Evolutionary conservation across 1,140 invertebrate genomes (phyloP).

Genomic region (Euwallacea fornicatus): DNA sequence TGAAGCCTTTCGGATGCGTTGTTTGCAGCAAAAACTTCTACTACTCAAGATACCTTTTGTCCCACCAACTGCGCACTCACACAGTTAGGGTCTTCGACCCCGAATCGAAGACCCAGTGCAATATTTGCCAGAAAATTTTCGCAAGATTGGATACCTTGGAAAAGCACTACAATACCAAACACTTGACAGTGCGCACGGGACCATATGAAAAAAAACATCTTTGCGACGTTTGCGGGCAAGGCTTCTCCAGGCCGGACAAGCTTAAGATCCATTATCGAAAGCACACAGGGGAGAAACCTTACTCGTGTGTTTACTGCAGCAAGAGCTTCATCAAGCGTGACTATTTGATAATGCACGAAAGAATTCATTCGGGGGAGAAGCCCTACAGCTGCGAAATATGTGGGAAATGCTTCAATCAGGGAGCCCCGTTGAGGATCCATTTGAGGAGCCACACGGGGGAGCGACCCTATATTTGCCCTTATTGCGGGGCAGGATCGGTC

Average conservation of each 20-base stretch:
- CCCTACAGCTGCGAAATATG: slow-evolving; percentile 59
- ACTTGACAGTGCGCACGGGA: slow-evolving; percentile 53
- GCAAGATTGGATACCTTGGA: slow-evolving; percentile 55
- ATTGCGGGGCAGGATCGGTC: slow-evolving; percentile 45
- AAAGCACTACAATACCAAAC: slow-evolving; percentile 58
- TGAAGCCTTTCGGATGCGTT: slow-evolving; percentile 66
- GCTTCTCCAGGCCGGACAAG: slow-evolving; percentile 62
- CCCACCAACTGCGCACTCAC: slow-evolving; percentile 54
- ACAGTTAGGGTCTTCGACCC: slow-evolving; percentile 47
- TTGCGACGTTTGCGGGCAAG: slow-evolving; percentile 60
- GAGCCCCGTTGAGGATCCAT: slow-evolving; percentile 55
- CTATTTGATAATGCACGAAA: slow-evolving; percentile 60
- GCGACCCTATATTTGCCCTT: slow-evolving; percentile 46
- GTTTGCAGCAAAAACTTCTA: slow-evolving; percentile 65
- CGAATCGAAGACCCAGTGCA: slow-evolving; percentile 44
- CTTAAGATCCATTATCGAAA: slow-evolving; percentile 64
- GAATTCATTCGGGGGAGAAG: slow-evolving; percentile 60
- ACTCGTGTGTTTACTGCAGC: slow-evolving; percentile 57
- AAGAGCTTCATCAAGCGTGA: slow-evolving; percentile 59
- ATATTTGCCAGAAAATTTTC: slow-evolving; percentile 54
- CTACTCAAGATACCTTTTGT: slow-evolving; percentile 56
- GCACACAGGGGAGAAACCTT: slow-evolving; percentile 58
- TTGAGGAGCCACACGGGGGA: slow-evolving; percentile 53
- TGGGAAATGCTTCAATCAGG: slow-evolving; percentile 57
- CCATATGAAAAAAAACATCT: slow-evolving; percentile 51